Evolutionary conservation across 2,113 vertebrate species (phyloP).

Genomic region (Clupea harengus): DNA sequence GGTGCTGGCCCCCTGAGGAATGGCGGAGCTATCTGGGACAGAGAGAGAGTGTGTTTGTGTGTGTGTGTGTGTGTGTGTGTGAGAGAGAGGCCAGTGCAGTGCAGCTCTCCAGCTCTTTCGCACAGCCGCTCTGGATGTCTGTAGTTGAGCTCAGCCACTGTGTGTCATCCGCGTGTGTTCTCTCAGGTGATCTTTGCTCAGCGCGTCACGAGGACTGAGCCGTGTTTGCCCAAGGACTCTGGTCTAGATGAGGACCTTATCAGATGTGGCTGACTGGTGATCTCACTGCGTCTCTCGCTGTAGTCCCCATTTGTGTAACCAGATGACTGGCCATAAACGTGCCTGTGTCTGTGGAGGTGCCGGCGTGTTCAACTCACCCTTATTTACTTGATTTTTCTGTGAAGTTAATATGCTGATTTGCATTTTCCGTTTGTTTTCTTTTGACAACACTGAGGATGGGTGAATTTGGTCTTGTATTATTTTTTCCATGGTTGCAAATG

Average conservation of each 20-base stretch:
- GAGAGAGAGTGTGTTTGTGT: neutral
- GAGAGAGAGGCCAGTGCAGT: too few relatives aligned
- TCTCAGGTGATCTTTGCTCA: slow-evolving; percentile 6
- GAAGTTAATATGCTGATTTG: neutral
- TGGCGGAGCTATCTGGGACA: neutral
- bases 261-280: neutral
- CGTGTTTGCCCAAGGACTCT: slow-evolving; percentile 15
- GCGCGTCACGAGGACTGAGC: neutral
- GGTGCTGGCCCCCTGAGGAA: neutral
- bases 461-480: neutral
- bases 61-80: neutral
- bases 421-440: neutral
- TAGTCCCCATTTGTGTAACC: neutral
- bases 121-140: neutral
- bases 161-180: neutral
- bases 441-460: neutral
- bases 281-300: neutral
- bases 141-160: neutral
- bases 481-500: neutral
- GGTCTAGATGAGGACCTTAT: neutral
- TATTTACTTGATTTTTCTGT: neutral
- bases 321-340: neutral
- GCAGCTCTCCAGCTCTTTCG: neutral
- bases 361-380: neutral
- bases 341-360: neutral